Evolutionary conservation across 2,888 invertebrate species (phyloP), one percentile per base, ranked within the genome.

Genomic region (Drosophila mettleri): DNA sequence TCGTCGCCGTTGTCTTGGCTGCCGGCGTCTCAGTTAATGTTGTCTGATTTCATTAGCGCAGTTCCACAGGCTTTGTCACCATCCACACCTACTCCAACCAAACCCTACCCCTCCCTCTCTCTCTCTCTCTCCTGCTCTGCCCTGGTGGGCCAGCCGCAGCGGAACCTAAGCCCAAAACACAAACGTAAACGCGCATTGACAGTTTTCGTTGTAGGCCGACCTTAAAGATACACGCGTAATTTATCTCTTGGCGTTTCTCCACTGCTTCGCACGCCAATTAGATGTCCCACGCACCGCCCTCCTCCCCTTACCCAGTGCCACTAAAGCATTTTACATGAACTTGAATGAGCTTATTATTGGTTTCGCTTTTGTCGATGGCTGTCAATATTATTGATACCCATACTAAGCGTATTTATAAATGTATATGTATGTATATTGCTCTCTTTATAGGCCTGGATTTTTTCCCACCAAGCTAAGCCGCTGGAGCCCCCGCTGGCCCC

Each of bases 1-100:
- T 71, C 65, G 8, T 53, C 43, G 22, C 20, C 52, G 58, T 71
- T 52, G 64, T 51, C 68, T 68, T 69, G 63, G 46, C 69, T 74
- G 81, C 66, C 79, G 70, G 54, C 82, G 69, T 69, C 86, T 51
- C 80, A 86, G 88, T 88, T 82, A 82, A 82, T 82, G 86, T 86
- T 82, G 88, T 83, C 88, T 82, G 82, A 82, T 82, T 88, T 88
- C 82, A 82, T 82, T 82, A 82, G 88, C 84, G 72, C 79, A 51
- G 51, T 29, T 58, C 64, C 52, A 54, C 39, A 69, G 65, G 59
- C 55, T 54, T 52, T 45, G 38, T 39, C 49, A 18, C 41, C 34
- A 16, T 16, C 55, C 27, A 16, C 34, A 1, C 9, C 36, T 14
- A 38, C 38, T 12, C 2, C 18, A 0, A 38, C 10, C 18, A 4